Base-by-base conservation (phyloP, 2,113 vertebrate species). In the Halcyon senegalensis region DNA sequence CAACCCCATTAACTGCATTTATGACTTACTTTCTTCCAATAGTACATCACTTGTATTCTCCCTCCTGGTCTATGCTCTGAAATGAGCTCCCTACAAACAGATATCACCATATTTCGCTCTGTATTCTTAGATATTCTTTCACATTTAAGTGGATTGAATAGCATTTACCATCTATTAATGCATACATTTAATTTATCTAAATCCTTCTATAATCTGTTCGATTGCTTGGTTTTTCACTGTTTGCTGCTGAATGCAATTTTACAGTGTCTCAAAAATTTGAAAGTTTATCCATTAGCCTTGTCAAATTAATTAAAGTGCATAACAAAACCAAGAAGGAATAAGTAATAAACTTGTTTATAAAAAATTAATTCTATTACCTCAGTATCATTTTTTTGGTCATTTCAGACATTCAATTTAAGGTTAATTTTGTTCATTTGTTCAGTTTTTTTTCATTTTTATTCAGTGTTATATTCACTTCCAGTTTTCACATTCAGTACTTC, bases 131-230 rank as follows among this genome's bases (percentile, higher is more conserved):
- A 13, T 7, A 37, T 48, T 84, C 43, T 79, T 93, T 72, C 33
- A 70, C 25, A 82, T 77, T 85, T 58, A 75, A 68, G 58, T 77
- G 28, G 21, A 84, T 56, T 77, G 31, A 81, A 20, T 46, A 84
- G 64, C 20, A 75, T 84, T 87, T 68, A 46, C 16, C 77, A 89
- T 55, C 67, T 87, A 80, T 64, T 77, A 93, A 87, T 6, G 8
- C 51, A 84, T 51, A 27, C 50, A 53, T 91, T 85, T 73, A 84
- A 89, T 69, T 93, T 69, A 86, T 76, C 66, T 84, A 81, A 93
- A 81, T 89, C 39, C n/a, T 87, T 67, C 56, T 68, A 30, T 37
- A 73, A 41, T 41, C 63, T 86, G 19, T 44, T 48, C 84, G 30
- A 60, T 24, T 55, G 10, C 7, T 77, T 83, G 16, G 4, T 20